These are phyloP conservation scores for Palythoa grandis DNA, from an alignment of 92 coral and sea anemone species.

Conservation along the genomic window DNA sequence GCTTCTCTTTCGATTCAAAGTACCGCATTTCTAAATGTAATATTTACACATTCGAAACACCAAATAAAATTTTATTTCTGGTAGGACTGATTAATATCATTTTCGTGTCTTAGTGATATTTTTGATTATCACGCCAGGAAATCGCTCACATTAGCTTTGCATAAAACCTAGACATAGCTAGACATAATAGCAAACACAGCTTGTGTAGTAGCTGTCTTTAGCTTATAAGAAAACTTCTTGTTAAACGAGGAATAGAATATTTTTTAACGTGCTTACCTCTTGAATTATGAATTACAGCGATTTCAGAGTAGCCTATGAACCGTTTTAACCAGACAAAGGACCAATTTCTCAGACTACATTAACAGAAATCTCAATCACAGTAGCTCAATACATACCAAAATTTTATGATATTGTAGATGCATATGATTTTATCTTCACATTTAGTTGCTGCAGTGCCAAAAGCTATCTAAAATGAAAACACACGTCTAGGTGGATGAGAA, in stretches of 20 bases:
- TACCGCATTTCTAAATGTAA: neutral
- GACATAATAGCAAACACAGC: constrained; percentile 38
- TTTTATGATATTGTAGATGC: constrained; percentile 15
- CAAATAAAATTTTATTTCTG: constrained; percentile 10
- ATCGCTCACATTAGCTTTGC: constrained; percentile 44
- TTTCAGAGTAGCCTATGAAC: neutral
- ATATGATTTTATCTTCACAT: constrained; percentile 5
- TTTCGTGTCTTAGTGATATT: constrained; percentile 23
- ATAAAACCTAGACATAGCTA: constrained; percentile 47
- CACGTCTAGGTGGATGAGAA: neutral
- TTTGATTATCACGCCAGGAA: constrained; percentile 46
- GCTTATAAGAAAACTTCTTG: neutral
- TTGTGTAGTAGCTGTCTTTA: neutral
- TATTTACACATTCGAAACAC: neutral
- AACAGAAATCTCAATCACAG: neutral
- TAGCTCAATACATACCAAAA: neutral
- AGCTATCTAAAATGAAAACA: neutral
- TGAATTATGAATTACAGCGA: neutral
- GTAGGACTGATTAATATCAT: neutral
- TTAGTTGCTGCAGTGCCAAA: neutral
- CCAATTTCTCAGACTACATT: neutral
- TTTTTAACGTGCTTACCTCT: neutral
- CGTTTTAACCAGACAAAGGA: neutral
- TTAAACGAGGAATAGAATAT: neutral
- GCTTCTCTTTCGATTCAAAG: neutral